Base-by-base conservation (phyloP, 1,140 invertebrate genomes). In the Tribolium madens region DNA sequence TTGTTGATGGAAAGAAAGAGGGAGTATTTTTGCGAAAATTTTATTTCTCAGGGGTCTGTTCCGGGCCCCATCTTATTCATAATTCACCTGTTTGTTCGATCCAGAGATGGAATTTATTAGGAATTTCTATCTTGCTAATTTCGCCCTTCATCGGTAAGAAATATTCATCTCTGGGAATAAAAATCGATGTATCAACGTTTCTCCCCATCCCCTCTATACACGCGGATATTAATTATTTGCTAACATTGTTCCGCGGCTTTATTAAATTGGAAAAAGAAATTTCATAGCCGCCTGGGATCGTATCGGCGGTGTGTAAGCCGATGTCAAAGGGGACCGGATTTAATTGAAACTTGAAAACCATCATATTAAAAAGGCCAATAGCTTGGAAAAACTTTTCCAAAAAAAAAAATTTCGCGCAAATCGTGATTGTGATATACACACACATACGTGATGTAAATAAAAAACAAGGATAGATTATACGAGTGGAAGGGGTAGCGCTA, bases 211-310 rank as follows among this genome's bases (percentile, higher is more conserved):
- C n/a, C 36, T 9, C 36, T 36, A 47, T 71, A n/a, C 26, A 52
- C 57, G 69, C 71, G 75, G 76, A 80, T 80, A 80, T 80, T 80
- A 80, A 80, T 80, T 80, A 80, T 80, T 80, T 80, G 78, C 78
- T 73, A 78, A 76, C 78, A 80, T 78, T 80, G 78, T 77, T 80
- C 78, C 68, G 78, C 78, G 73, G 78, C 78, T 80, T 80, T 80
- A 80, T 80, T 80, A 80, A 80, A 80, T 80, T 80, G 78, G 74
- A 77, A 80, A 80, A 80, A 80, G 78, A 80, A 80, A 80, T 76
- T 79, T 77, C 75, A 73, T 64, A 71, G 72, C 78, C 78, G 75
- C 75, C 78, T 70, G 48, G 76, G 60, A 77, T 77, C 76, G 76
- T 71, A 78, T 78, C 53, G 78, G 78, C 71, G 74, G 69, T 64